Conservation (phyloP, 2,113 vertebrate species). For the Chauna torquata region DNA sequence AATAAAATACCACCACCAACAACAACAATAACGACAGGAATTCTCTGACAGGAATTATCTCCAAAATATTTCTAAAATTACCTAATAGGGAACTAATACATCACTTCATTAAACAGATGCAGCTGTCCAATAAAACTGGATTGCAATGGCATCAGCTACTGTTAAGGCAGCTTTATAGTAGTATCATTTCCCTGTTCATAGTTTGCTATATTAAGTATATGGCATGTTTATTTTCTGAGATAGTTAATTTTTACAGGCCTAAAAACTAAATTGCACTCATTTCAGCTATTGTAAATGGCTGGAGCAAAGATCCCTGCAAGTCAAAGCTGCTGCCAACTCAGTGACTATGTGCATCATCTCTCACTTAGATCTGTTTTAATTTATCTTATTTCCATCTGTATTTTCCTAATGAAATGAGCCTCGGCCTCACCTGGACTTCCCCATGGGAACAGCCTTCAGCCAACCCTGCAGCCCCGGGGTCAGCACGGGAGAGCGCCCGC, state of each 20-base stretch:
- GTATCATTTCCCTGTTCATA: not conserved
- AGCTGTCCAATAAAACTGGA: not conserved
- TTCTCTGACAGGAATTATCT: not conserved
- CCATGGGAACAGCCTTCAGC: not conserved
- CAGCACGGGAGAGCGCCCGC: too few species aligned
- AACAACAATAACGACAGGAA: too few species aligned
- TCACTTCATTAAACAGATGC: not conserved
- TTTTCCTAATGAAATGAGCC: not conserved
- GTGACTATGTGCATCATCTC: accelerated
- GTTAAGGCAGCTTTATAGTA: not conserved
- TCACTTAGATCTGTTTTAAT: accelerated
- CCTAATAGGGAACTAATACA: not conserved
- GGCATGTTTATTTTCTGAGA: not conserved
- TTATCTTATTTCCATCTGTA: not conserved
- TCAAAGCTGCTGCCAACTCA: not conserved
- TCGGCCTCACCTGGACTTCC: not conserved
- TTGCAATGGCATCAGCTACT: not conserved
- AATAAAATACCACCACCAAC: too few species aligned
- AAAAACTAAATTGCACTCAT: not conserved
- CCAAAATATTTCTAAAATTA: not conserved
- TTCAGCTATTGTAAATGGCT: not conserved
- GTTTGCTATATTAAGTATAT: not conserved
- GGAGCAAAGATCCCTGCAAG: not conserved
- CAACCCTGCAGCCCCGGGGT: too few species aligned
- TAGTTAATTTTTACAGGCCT: not conserved